Percentiles rank a stretch among this genome's conserved stretches.
These are phyloP conservation scores for Caenorhabditis macrosperma DNA, from an alignment of 2,888 invertebrate species.

Conservation along the genomic window DNA sequence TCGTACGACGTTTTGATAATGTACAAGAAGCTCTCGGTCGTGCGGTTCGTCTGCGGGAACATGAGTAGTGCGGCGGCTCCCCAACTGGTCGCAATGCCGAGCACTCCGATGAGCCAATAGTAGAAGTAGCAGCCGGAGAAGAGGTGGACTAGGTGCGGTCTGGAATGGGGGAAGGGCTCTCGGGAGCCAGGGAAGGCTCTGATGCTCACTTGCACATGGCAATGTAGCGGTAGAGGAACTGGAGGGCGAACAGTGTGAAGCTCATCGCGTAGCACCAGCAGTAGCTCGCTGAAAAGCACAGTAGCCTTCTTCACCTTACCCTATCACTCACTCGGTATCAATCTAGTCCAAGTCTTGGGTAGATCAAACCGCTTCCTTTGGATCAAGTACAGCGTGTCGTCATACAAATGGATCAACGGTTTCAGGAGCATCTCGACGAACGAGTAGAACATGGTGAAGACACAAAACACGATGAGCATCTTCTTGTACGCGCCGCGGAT, in stretches of 20 bases:
- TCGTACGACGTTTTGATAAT: slow-evolving; percentile 26
- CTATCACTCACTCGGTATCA: slow-evolving; percentile 9
- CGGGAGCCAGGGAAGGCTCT: too few relatives aligned
- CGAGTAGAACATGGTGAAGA: slow-evolving; percentile 47
- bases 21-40: slow-evolving; percentile 15
- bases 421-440: slow-evolving; percentile 23
- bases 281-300: slow-evolving; percentile 4
- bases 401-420: slow-evolving; percentile 45
- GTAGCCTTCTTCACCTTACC: not conserved
- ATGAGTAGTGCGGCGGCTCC: slow-evolving; percentile 20
- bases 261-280: slow-evolving; percentile 42
- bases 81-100: slow-evolving; percentile 29
- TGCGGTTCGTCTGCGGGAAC: slow-evolving; percentile 36
- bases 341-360: slow-evolving; percentile 4
- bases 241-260: slow-evolving; percentile 30
- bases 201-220: slow-evolving; percentile 40
- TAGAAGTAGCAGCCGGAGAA: slow-evolving; percentile 24
- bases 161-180: slow-evolving; percentile 13
- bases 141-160: slow-evolving; percentile 8
- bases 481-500: slow-evolving; percentile 31
- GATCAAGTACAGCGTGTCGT: slow-evolving; percentile 44
- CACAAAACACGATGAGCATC: slow-evolving; percentile 28
- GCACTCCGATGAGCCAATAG: slow-evolving; percentile 1
- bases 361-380: slow-evolving; percentile 37
- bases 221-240: slow-evolving; percentile 31